phyloP scores from a whole-genome alignment of 2,113 vertebrate genomes.

The Elephas maximus region DNA sequence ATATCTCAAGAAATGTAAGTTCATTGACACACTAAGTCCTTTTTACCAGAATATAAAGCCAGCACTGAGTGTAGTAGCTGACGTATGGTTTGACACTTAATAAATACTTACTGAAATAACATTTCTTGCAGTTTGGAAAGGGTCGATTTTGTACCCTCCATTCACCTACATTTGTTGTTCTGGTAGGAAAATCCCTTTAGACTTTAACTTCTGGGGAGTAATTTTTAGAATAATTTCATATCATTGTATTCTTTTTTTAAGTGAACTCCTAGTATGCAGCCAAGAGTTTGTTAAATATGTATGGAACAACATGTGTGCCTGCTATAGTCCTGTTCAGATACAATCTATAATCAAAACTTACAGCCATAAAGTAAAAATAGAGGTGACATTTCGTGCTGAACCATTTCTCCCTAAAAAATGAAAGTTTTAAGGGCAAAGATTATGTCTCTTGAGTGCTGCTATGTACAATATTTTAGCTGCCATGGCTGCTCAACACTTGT shows the following conservation, averaged over 20 bases:
- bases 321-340: not conserved
- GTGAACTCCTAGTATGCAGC: not conserved
- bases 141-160: rapidly evolving
- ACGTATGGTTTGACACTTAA: not conserved
- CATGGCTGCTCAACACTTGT: not conserved
- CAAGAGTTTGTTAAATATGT: not conserved
- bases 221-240: not conserved
- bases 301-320: not conserved
- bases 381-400: not conserved
- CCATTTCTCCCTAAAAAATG: not conserved
- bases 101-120: not conserved
- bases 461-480: not conserved
- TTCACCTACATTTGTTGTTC: not conserved
- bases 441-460: not conserved
- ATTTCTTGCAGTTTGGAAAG: not conserved
- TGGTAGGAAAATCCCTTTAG: not conserved
- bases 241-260: not conserved
- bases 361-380: not conserved
- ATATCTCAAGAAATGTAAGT: not conserved
- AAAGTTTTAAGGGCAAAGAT: not conserved
- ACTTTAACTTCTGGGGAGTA: not conserved
- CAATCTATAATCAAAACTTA: not conserved
- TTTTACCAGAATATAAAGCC: not conserved
- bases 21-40: too few species aligned
- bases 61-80: not conserved